Evolutionary conservation across 2,113 vertebrate genomes (phyloP), one percentile per base, ranked within the genome.

Genomic region (Ophthalmolycus amberensis): DNA sequence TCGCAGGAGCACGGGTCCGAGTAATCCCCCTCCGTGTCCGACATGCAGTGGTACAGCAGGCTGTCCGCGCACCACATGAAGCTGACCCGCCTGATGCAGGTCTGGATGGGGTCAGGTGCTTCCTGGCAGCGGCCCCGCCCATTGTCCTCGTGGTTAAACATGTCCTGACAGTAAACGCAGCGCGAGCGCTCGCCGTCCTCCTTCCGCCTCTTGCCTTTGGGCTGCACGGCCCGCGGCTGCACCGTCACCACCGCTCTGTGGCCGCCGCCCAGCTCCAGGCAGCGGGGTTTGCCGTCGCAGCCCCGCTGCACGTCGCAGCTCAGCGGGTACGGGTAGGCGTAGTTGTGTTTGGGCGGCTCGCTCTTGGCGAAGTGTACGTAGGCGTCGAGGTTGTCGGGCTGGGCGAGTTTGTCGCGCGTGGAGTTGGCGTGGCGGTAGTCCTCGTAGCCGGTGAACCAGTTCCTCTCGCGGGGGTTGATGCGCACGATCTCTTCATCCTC

Each of bases 21-120:
- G 68, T 97, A 99, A 86, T 99, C 98, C 10, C 98, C 98, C 96
- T 99, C 98, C 0, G 98, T 96, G 92, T 99, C 98, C 1, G 98
- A 98, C 98, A 99, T 98, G 92, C 98, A 99, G 95, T 99, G 98
- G 85, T 99, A 99, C 82, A 99, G 96, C 95, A 99, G 96, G 93
- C 96, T 99, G 96, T 99, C 97, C 1, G 98, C 97, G 0, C 97
- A 99, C 97, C 98, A 98, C 96, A 99, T 97, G 90, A 98, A 99
- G 96, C 97, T 99, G 90, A 97, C 97, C 52, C 97, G 95, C 82
- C 95, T 95, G 94, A 99, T 99, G 93, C 97, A 97, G 75, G 96
- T 97, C 89, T 95, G 96, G 60, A 97, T 90, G 0, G 97, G 93
- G 94, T 99, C 98, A 0, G 98, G 98, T 0, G 98, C 98, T 56